These are phyloP conservation scores for Phalacrocorax brasilianus DNA, from an alignment of 2,113 vertebrate genomes.

Conservation along the genomic window DNA sequence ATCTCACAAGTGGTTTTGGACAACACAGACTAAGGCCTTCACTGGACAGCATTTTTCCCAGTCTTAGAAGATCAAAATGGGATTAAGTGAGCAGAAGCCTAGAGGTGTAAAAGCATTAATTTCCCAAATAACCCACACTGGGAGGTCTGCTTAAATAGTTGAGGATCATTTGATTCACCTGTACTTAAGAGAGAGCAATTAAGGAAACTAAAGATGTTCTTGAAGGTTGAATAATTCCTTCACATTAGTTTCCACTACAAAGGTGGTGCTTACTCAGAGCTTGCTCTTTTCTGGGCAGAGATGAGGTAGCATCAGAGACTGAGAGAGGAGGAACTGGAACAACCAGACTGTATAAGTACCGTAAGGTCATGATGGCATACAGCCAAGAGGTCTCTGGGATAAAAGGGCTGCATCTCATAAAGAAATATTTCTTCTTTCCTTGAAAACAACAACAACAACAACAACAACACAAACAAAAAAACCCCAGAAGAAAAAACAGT, in stretches of 20 bases:
- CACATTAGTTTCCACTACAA: neutral
- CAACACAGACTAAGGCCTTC: neutral
- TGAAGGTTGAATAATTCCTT: constrained; percentile 6
- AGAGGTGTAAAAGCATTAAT: neutral
- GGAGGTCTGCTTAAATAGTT: neutral
- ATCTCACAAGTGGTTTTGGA: neutral
- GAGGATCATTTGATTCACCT: neutral
- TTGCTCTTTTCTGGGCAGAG: neutral
- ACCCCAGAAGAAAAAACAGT: neutral
- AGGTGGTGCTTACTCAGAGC: neutral
- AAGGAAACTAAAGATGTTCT: neutral
- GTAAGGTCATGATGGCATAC: neutral
- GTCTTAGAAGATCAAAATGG: neutral
- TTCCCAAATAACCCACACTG: neutral
- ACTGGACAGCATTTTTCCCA: neutral
- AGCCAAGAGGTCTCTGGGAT: neutral
- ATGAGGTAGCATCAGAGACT: neutral
- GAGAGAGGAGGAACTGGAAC: neutral
- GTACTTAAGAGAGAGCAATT: neutral
- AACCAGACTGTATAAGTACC: neutral
- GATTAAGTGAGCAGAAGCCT: neutral
- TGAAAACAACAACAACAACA: neutral
- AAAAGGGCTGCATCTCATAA: neutral
- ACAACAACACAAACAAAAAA: neutral
- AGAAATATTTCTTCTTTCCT: neutral